These are phyloP conservation scores for Sceliomorpha sp. DNA, from an alignment of 2,888 invertebrate genomes.

Conservation along the genomic window DNA sequence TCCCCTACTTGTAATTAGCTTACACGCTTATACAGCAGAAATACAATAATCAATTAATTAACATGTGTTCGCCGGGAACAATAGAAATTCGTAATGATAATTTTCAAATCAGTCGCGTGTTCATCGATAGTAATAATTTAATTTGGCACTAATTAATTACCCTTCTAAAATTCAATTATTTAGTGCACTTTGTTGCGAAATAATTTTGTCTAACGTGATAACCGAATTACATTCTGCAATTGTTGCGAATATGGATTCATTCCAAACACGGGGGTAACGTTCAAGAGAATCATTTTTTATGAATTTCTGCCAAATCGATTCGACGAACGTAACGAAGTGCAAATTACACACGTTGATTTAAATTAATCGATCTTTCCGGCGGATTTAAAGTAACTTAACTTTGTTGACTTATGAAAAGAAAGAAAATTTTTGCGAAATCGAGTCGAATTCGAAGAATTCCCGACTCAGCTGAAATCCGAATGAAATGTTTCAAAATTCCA, in stretches of 20 bases:
- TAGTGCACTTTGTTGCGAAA: slow-evolving; percentile 11
- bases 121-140: slow-evolving; percentile 17
- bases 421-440: too few species aligned
- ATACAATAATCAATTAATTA: slow-evolving; percentile 35
- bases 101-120: slow-evolving; percentile 28
- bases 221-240: slow-evolving; percentile 40
- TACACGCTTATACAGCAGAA: too few species aligned
- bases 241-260: slow-evolving; percentile 39
- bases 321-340: too few species aligned
- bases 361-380: too few species aligned
- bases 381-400: too few species aligned
- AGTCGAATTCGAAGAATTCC: too few species aligned
- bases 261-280: slow-evolving; percentile 24
- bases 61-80: background rate
- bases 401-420: too few species aligned
- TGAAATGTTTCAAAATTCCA: background rate
- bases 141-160: slow-evolving; percentile 31
- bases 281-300: slow-evolving; percentile 26
- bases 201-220: slow-evolving; percentile 39
- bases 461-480: too few species aligned
- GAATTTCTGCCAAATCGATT: slow-evolving; percentile 29
- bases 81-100: slow-evolving; percentile 27
- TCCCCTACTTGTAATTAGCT: too few species aligned
- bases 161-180: slow-evolving; percentile 27
- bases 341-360: too few species aligned